These are phyloP conservation scores for Cheilinus undulatus DNA, from an alignment of 2,113 vertebrate species.

Conservation along the genomic window DNA sequence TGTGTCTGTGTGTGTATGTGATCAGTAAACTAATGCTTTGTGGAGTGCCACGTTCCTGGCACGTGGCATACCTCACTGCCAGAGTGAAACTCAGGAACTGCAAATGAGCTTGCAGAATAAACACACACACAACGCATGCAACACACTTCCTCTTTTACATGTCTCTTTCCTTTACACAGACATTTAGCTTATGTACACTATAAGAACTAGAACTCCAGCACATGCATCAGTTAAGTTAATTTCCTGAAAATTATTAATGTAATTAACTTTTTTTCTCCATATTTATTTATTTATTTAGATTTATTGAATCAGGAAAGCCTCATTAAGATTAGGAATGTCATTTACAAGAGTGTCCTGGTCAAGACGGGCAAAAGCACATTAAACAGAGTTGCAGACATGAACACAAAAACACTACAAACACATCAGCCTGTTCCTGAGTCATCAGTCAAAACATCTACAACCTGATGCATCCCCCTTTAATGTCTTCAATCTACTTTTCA, in stretches of 20 bases:
- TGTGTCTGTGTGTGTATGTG: slow-evolving; percentile 66
- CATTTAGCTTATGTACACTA: background rate
- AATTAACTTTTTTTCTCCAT: too few relatives aligned
- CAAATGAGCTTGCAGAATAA: slow-evolving; percentile 68
- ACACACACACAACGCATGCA: slow-evolving; percentile 29
- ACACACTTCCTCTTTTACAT: slow-evolving; percentile 16
- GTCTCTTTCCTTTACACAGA: background rate
- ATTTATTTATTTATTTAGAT: too few relatives aligned
- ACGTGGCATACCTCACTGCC: slow-evolving; percentile 74
- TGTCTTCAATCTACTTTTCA: too few relatives aligned
- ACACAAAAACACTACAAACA: too few relatives aligned
- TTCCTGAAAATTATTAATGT: background rate
- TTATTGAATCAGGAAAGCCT: too few relatives aligned
- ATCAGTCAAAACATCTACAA: too few relatives aligned
- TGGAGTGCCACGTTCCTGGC: slow-evolving; percentile 76
- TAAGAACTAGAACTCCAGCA: background rate
- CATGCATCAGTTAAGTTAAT: background rate
- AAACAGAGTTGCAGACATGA: too few relatives aligned
- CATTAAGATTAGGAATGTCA: too few relatives aligned
- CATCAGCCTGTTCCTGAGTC: too few relatives aligned
- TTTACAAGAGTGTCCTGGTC: too few relatives aligned
- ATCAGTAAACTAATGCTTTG: slow-evolving; percentile 78
- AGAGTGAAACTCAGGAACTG: slow-evolving; percentile 63
- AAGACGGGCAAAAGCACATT: too few relatives aligned
- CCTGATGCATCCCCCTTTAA: too few relatives aligned